A percentile compares a stretch with the other conserved stretches of the same genome.
phyloP scores from a whole-genome alignment of 2,113 vertebrate species.

The Pseudopodoces humilis region DNA sequence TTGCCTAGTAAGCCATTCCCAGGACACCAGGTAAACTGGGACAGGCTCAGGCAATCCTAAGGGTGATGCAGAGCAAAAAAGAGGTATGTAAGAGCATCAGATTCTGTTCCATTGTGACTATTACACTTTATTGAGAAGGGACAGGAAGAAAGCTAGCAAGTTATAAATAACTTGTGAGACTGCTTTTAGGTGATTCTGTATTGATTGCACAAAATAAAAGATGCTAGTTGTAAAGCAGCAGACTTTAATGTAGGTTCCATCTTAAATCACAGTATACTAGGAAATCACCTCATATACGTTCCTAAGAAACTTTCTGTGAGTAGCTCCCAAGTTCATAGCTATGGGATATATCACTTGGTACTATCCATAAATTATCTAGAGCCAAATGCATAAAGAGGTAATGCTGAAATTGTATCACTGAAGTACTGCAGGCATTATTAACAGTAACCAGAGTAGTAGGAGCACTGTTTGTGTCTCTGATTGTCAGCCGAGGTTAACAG shows the following conservation, averaged over 20 bases:
- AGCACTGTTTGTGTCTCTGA: neutral
- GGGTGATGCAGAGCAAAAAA: neutral
- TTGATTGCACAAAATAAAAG: neutral
- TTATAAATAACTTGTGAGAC: neutral
- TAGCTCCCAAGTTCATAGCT: neutral
- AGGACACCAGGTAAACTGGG: neutral
- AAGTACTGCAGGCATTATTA: conserved; percentile 10
- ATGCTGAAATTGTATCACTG: neutral
- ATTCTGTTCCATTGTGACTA: neutral
- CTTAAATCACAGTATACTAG: conserved; percentile 4
- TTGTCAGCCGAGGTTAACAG: neutral
- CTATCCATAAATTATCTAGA: conserved; percentile 24
- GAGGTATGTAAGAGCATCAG: neutral
- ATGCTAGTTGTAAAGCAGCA: neutral
- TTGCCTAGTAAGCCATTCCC: neutral
- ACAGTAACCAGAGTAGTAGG: neutral
- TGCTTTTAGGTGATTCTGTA: neutral
- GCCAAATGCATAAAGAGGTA: neutral
- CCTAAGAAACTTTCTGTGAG: neutral
- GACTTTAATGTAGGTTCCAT: conserved; percentile 17
- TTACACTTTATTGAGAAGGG: neutral
- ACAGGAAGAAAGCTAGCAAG: neutral
- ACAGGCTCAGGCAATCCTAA: neutral
- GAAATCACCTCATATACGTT: neutral
- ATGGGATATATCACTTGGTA: neutral